Evolutionary conservation across 2,888 invertebrate species (phyloP), one percentile per base, ranked within the genome.

Genomic region (Meiosimyza platycephala): DNA sequence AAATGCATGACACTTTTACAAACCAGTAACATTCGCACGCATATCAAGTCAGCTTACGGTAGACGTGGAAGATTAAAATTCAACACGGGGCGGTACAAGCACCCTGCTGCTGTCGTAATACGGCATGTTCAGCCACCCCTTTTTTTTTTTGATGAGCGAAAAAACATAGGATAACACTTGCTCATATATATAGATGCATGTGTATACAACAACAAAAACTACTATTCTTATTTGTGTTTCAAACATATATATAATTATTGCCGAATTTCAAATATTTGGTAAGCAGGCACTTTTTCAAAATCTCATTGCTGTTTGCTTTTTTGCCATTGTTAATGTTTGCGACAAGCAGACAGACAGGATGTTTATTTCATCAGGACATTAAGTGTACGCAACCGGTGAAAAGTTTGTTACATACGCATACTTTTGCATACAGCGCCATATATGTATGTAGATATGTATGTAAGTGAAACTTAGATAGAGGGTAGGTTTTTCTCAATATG

Each of bases 41-140:
- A 60, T 62, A 33, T 60, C 69, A 69, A 62, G 52, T 40, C 60
- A 51, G 64, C 64, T 64, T 64, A 51, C 22, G 64, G 50, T 64
- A 64, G 40, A 12, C 12, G 18, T 50, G 13, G 22, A 9, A 50
- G 7, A 64, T 18, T 22, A 64, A 64, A 64, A 40, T 60, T 11
- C 9, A 64, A 64, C 22, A 64, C 22, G 6, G 28, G 6, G 51
- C 13, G 3, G n/a, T 22, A 12, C 50, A 22, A 40, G 16, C 62
- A 62, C 33, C 13, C 62, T 40, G n/a, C 28, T 16, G 33, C 22
- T 12, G 33, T 6, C 40, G 48, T 13, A 64, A 50, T 47, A 62
- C 47, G 15, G 16, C 16, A 33, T 12, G 16, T n/a, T 12, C 1
- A n/a, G 11, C 48, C 6, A 40, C 6, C n/a, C 54, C 40, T 9